Conservation (phyloP, 2,113 vertebrate species). For the Capreolus pygargus region DNA sequence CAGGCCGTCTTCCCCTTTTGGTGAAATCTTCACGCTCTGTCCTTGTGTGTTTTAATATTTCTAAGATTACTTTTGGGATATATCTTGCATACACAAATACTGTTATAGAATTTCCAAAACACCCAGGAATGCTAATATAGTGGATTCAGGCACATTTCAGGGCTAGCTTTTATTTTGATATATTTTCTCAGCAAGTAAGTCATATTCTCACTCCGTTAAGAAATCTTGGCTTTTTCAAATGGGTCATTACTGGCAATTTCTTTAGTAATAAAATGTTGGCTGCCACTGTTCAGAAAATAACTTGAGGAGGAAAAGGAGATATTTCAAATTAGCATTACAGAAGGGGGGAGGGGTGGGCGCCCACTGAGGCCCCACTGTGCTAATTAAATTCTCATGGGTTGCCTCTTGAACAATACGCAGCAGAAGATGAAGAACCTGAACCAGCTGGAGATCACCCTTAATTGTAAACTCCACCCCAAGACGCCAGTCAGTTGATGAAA, state of each 20-base stretch:
- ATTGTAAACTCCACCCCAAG: slow-evolving; percentile 2
- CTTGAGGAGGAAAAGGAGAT: not conserved
- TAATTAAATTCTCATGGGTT: slow-evolving; percentile 27
- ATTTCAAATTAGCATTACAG: slow-evolving; percentile 35
- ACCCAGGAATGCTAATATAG: not conserved
- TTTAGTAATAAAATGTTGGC: slow-evolving; percentile 34
- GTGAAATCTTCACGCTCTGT: slow-evolving; percentile 7
- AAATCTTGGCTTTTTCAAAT: slow-evolving; percentile 35
- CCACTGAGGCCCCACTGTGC: not conserved
- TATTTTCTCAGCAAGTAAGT: not conserved
- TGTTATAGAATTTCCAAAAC: slow-evolving; percentile 9
- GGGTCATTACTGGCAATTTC: slow-evolving; percentile 8
- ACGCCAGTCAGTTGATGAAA: not conserved
- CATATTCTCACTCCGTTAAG: slow-evolving; percentile 38
- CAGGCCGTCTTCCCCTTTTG: not conserved
- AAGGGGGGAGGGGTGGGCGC: not conserved
- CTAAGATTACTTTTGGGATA: not conserved
- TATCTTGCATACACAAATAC: not conserved
- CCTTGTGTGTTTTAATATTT: slow-evolving; percentile 8
- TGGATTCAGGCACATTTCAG: not conserved
- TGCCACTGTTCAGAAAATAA: slow-evolving; percentile 40
- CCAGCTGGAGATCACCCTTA: slow-evolving; percentile 7
- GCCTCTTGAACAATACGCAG: not conserved
- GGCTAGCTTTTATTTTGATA: slow-evolving; percentile 29
- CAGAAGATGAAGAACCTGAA: not conserved